phyloP scores from a whole-genome alignment of 2,113 vertebrate genomes.

The Gymnocephalus cernua region DNA sequence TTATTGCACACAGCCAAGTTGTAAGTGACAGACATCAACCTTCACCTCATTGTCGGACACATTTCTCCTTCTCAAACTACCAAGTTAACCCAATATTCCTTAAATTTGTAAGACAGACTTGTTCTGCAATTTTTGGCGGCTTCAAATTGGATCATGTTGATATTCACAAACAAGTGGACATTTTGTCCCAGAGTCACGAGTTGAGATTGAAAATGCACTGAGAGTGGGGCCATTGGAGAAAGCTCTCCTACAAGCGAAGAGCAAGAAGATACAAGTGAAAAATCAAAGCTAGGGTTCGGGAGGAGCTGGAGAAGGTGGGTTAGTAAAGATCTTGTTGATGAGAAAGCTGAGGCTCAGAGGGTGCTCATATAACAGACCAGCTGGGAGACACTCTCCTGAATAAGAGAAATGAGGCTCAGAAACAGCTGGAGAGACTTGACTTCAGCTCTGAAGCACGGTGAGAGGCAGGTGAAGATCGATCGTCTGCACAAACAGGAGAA shows the following conservation, averaged over 20 bases:
- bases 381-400: slow-evolving; percentile 22
- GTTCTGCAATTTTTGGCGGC: no score
- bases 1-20: slow-evolving; percentile 13
- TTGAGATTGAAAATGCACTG: not conserved
- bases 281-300: slow-evolving; percentile 20
- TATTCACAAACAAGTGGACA: not conserved
- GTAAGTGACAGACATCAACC: slow-evolving; percentile 13
- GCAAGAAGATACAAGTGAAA: not conserved
- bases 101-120: not conserved
- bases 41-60: not conserved
- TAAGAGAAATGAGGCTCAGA: slow-evolving; percentile 21
- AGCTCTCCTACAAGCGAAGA: not conserved
- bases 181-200: not conserved
- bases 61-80: slow-evolving; percentile 12
- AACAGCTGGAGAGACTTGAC: slow-evolving; percentile 42
- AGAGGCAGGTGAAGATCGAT: slow-evolving; percentile 36
- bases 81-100: not conserved
- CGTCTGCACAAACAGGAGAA: slow-evolving; percentile 29
- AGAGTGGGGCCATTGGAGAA: not conserved
- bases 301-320: slow-evolving; percentile 34
- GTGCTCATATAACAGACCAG: slow-evolving; percentile 15
- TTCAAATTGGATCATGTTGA: not conserved
- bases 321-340: slow-evolving; percentile 32
- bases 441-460: slow-evolving; percentile 14
- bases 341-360: slow-evolving; percentile 26